Base-by-base conservation (phyloP, 2,113 vertebrate genomes). In the Labrus mixtus region DNA sequence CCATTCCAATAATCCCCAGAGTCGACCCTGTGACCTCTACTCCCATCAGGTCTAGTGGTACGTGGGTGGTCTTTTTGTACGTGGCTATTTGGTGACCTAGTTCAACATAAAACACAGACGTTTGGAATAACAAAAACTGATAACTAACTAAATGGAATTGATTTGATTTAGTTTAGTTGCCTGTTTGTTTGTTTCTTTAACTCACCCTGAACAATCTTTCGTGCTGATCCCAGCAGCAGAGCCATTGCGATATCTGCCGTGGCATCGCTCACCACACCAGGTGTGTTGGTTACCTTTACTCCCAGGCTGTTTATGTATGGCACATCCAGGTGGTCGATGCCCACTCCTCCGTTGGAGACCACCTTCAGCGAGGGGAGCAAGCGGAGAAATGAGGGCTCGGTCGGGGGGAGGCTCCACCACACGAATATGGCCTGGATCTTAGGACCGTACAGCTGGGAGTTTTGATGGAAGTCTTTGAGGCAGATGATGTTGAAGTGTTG, bases 241-340 rank as follows among this genome's bases (percentile, higher is more conserved):
- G 88, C 92, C 94, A 96, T 93, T 22, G 88, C 96, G 0, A 95
- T 83, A 36, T 96, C 95, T 12, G 96, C 96, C 1, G 94, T 96
- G 54, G 95, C 76, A 17, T 85, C 84, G 0, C 87, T 92, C 62
- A 96, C 95, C 0, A 95, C 93, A 0, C 80, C 80, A 0, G 96
- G 96, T 0, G 95, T 96, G 90, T 95, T 95, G 86, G 94, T 82
- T 71, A 96, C 91, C 89, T 94, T 96, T 45, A 96, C 87, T 0
- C 95, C 95, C 16, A 92, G 93, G 57, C 75, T 91, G 9, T 74
- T 84, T 25, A 96, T 90, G 84, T 95, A 85, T 3, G 92, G 87
- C 83, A 96, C 74, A 41, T 97, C 91, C 53, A 96, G 86, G 86
- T 96, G 96, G 88, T 96, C 91, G 0, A 95, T 85, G 56, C 95